Conservation (phyloP, 1,140 invertebrate species). For the Bombus sibiricus region DNA sequence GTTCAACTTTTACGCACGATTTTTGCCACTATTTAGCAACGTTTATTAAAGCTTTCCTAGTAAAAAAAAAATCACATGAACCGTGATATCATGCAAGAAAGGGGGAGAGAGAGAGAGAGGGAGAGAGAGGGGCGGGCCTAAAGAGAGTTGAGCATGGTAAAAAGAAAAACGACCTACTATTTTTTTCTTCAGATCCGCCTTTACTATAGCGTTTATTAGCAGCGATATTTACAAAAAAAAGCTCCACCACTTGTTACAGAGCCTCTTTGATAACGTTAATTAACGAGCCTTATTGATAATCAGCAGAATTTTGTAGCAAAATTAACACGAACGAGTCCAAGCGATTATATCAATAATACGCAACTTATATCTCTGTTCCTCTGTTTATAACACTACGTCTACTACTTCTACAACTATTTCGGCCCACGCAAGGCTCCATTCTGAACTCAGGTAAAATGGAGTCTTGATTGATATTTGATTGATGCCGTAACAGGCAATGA, state of each 20-base stretch:
- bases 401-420: slow-evolving; percentile 81
- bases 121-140: too few species aligned
- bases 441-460: slow-evolving; percentile 83
- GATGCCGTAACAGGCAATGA: slow-evolving; percentile 69
- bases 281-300: slow-evolving; percentile 34
- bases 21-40: not conserved
- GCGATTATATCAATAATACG: slow-evolving; percentile 64
- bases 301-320: slow-evolving; percentile 50
- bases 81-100: slow-evolving; percentile 1
- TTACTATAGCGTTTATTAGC: slow-evolving; percentile 63
- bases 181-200: slow-evolving; percentile 60
- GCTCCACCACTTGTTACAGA: slow-evolving; percentile 71
- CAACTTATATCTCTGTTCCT: slow-evolving; percentile 77
- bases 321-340: slow-evolving; percentile 52
- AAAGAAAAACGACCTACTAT: slow-evolving; percentile 31
- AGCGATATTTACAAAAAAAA: slow-evolving; percentile 64
- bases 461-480: slow-evolving; percentile 81
- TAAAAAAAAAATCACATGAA: not conserved
- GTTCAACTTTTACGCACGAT: slow-evolving; percentile 64
- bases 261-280: slow-evolving; percentile 18
- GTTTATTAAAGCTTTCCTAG: slow-evolving; percentile 19
- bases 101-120: too few species aligned
- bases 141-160: slow-evolving; percentile 70
- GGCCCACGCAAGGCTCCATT: slow-evolving; percentile 82
- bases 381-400: slow-evolving; percentile 79